phyloP scores from a whole-genome alignment of 2,888 invertebrate genomes.

The Cryptocheilus praepositus region DNA sequence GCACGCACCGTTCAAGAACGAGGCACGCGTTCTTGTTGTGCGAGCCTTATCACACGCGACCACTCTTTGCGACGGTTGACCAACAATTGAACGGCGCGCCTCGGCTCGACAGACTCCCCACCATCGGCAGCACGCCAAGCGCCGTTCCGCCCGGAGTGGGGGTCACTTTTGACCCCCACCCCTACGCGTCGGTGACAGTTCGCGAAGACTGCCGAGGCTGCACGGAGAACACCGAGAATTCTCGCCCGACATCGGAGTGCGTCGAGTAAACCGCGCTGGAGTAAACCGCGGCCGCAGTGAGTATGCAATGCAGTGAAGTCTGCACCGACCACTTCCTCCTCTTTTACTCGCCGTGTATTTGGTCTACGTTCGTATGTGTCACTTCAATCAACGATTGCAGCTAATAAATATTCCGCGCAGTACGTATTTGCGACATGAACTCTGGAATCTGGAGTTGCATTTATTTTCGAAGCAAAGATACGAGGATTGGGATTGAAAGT shows the following conservation, averaged over 20 bases:
- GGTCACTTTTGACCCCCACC: slow-evolving; percentile 11
- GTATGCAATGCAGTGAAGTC: slow-evolving; percentile 10
- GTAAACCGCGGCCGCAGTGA: not conserved
- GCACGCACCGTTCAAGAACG: slow-evolving; percentile 33
- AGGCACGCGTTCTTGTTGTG: slow-evolving; percentile 54
- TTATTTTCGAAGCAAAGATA: too few species aligned
- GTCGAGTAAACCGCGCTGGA: too few species aligned
- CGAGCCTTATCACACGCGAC: slow-evolving; percentile 50
- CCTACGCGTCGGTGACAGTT: slow-evolving; percentile 24
- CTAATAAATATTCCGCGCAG: too few species aligned
- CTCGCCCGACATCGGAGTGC: not conserved
- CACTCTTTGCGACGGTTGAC: slow-evolving; percentile 61
- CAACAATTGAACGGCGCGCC: slow-evolving; percentile 63
- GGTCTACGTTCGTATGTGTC: slow-evolving; percentile 11
- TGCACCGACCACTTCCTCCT: slow-evolving; percentile 16
- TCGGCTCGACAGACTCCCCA: slow-evolving; percentile 44
- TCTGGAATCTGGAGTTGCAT: too few species aligned
- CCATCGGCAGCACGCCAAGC: slow-evolving; percentile 29
- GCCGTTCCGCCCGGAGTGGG: slow-evolving; percentile 16
- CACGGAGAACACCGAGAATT: not conserved
- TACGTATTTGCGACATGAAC: too few species aligned
- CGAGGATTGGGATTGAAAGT: too few species aligned
- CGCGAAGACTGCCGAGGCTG: slow-evolving; percentile 30
- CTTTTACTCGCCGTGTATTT: slow-evolving; percentile 14
- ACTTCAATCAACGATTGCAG: slow-evolving; percentile 31